These are phyloP conservation scores for Drosophila paulistorum DNA, from an alignment of 1,140 invertebrate genomes.

Conservation along the genomic window DNA sequence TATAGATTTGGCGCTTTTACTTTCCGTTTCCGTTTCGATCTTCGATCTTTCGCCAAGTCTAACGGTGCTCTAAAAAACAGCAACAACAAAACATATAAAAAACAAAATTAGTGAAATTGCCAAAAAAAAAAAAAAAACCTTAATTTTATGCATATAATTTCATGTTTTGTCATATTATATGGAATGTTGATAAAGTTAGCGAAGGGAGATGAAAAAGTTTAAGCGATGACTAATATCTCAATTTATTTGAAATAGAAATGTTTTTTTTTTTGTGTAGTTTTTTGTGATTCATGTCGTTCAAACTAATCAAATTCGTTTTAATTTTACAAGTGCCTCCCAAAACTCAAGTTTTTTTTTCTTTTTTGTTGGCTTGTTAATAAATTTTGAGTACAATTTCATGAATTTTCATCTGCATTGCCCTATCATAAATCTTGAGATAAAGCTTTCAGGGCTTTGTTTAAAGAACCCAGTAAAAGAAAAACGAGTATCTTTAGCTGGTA, in stretches of 20 bases:
- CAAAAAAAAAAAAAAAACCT: conserved; percentile 25
- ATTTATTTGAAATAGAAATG: neutral
- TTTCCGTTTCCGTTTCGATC: conserved; percentile 61
- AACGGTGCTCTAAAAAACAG: conserved; percentile 54
- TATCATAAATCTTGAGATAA: conserved; percentile 4
- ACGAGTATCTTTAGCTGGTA: neutral
- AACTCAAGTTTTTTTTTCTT: neutral
- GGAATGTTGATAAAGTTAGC: neutral
- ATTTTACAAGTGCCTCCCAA: neutral
- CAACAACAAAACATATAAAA: conserved; percentile 22
- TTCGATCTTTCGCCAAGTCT: conserved; percentile 39
- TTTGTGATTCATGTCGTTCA: neutral
- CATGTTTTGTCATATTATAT: neutral
- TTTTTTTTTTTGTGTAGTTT: too few relatives aligned
- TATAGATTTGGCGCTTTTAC: conserved; percentile 62
- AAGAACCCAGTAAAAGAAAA: neutral
- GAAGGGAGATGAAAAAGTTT: neutral
- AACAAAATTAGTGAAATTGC: conserved; percentile 32
- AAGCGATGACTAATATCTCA: neutral
- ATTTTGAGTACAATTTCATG: neutral
- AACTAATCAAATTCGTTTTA: neutral
- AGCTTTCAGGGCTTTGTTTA: neutral
- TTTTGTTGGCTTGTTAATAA: neutral
- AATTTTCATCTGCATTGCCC: conserved; percentile 6
- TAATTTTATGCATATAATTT: conserved; percentile 21